Evolutionary conservation across 2,888 invertebrate species (phyloP).

Genomic region (Drosophila kuntzei): DNA sequence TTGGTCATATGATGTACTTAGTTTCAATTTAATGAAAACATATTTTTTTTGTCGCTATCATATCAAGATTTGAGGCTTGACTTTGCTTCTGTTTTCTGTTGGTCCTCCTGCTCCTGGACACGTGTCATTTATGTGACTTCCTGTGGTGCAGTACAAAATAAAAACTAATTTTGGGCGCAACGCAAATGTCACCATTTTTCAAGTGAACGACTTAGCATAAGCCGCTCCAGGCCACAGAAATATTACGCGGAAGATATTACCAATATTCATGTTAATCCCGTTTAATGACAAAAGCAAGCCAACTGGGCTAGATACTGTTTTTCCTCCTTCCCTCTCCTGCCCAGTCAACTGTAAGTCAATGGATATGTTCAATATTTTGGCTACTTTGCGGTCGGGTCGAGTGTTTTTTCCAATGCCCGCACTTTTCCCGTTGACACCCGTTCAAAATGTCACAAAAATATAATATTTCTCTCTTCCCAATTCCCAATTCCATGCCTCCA

Average conservation of each 20-base stretch:
- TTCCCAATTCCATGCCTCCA: slow-evolving; percentile 33
- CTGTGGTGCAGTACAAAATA: slow-evolving; percentile 35
- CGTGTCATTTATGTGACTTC: slow-evolving; percentile 76
- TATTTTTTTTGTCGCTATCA: slow-evolving; percentile 51
- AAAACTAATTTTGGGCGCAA: slow-evolving; percentile 65
- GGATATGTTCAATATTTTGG: slow-evolving; percentile 70
- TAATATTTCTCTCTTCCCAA: not conserved
- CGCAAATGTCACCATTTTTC: slow-evolving; percentile 79
- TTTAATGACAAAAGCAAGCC: slow-evolving; percentile 72
- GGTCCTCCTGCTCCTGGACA: slow-evolving; percentile 8
- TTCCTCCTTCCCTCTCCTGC: slow-evolving; percentile 19
- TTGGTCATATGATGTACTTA: slow-evolving; percentile 37
- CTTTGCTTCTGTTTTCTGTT: slow-evolving; percentile 34
- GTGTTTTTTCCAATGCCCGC: slow-evolving; percentile 53
- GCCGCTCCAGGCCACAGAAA: slow-evolving; percentile 52
- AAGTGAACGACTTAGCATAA: slow-evolving; percentile 62
- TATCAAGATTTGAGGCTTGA: slow-evolving; percentile 65
- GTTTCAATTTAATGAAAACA: slow-evolving; percentile 72
- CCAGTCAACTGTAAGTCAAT: slow-evolving; percentile 51
- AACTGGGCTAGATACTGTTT: slow-evolving; percentile 34
- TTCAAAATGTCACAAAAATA: slow-evolving; percentile 60
- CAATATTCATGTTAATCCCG: slow-evolving; percentile 70
- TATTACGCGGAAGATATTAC: slow-evolving; percentile 9
- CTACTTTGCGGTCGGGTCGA: slow-evolving; percentile 74
- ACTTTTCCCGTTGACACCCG: slow-evolving; percentile 46